phyloP scores from a whole-genome alignment of 2,797 vertebrate species.

The Mycteria americana region DNA sequence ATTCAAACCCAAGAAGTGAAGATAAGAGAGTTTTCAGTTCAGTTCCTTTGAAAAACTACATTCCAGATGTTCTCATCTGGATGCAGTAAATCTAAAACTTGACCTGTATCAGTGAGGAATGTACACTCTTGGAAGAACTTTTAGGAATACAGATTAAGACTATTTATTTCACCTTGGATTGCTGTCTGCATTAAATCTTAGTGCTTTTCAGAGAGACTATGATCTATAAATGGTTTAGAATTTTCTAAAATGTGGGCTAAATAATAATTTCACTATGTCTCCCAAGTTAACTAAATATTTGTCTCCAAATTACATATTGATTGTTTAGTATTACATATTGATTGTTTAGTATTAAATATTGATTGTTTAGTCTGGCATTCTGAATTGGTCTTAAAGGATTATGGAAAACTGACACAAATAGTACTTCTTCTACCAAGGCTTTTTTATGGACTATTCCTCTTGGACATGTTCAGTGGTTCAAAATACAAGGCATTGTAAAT shows the following conservation, averaged over 20 bases:
- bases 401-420: background rate
- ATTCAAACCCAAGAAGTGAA: background rate
- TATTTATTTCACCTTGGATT: background rate
- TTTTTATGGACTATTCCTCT: background rate
- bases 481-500: background rate
- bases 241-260: background rate
- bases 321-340: background rate
- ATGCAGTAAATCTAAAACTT: background rate
- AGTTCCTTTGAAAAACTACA: background rate
- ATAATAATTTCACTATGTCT: background rate
- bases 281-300: background rate
- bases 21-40: background rate
- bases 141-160: background rate
- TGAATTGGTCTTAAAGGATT: background rate
- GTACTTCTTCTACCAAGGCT: background rate
- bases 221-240: background rate
- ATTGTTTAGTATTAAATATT: background rate
- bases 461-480: background rate
- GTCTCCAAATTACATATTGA: background rate
- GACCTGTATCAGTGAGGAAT: background rate
- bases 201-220: background rate
- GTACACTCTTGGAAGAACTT: background rate
- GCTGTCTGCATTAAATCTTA: background rate
- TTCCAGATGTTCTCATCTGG: background rate
- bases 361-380: background rate